Conservation (phyloP, 2,113 vertebrate species). For the Psittacara wagleri region DNA sequence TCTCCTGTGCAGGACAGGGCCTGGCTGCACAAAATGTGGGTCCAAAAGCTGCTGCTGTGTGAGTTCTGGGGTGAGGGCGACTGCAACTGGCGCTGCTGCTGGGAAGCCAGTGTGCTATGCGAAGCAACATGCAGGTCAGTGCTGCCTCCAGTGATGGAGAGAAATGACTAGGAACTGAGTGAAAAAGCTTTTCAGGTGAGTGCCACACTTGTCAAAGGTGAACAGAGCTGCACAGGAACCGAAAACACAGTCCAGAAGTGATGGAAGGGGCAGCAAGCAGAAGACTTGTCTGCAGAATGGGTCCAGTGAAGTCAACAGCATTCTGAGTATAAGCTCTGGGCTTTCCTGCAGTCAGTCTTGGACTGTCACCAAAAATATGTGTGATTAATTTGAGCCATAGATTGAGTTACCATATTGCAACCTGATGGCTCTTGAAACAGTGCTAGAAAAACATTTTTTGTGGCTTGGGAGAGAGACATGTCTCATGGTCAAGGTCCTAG, state of each 20-base stretch:
- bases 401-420: neutral
- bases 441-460: neutral
- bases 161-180: neutral
- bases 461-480: neutral
- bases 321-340: neutral
- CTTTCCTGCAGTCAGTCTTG: neutral
- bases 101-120: neutral
- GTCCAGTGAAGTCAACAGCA: neutral
- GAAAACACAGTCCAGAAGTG: accelerated
- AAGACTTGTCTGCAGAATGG: neutral
- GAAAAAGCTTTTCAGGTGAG: neutral
- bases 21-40: accelerated
- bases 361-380: neutral
- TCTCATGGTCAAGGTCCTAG: neutral
- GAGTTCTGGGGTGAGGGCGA: neutral
- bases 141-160: neutral
- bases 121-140: accelerated
- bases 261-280: neutral
- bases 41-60: neutral
- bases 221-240: accelerated
- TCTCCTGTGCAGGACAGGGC: neutral
- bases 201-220: neutral
- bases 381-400: neutral
- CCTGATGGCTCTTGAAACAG: neutral
- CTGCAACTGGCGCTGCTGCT: neutral